Base-by-base conservation (phyloP, 2,797 vertebrate species). In the Tarsius wallacei region DNA sequence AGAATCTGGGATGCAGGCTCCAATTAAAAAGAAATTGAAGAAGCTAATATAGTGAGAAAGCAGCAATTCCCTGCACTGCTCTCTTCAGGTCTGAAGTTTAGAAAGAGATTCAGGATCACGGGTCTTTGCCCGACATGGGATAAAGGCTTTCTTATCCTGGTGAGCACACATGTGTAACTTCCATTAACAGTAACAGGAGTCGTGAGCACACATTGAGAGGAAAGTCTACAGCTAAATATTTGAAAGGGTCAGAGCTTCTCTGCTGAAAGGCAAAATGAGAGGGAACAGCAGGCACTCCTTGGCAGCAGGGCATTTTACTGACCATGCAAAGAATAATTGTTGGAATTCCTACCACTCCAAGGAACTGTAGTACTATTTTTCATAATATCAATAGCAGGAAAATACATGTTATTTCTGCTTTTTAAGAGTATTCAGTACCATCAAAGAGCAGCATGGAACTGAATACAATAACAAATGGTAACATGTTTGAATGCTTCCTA, bases 11-110 rank as follows among this genome's bases (percentile, higher is more conserved):
- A 98, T 98, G 98, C 98, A 96, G 96, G 96, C 97, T 98, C 98
- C 98, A 99, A 99, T 99, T 99, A 99, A 99, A 98, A 98, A 97
- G 98, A 99, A 99, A 99, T 98, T 98, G 97, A 97, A 98, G 98
- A 98, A 98, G 97, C 98, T 99, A 99, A 99, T 98, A 98, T 96
- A 98, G 98, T 97, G 98, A 98, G 98, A 98, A 98, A 98, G 98
- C 97, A 98, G 98, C 97, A 98, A 98, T 98, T 98, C 98, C 98
- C 98, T 98, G 92, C 97, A 97, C 86, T 94, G 96, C 96, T 98
- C 91, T 98, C 97, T 98, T 99, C 97, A 83, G 96, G 97, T 98
- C 97, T 98, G 98, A 98, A 98, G 98, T 98, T 98, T 98, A 98
- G 97, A 98, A 98, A 98, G 98, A 98, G 98, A 99, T 98, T 98